Percentiles rank a stretch among this genome's conserved stretches.
phyloP scores from a whole-genome alignment of 2,113 vertebrate species.

The Crocuta crocuta region DNA sequence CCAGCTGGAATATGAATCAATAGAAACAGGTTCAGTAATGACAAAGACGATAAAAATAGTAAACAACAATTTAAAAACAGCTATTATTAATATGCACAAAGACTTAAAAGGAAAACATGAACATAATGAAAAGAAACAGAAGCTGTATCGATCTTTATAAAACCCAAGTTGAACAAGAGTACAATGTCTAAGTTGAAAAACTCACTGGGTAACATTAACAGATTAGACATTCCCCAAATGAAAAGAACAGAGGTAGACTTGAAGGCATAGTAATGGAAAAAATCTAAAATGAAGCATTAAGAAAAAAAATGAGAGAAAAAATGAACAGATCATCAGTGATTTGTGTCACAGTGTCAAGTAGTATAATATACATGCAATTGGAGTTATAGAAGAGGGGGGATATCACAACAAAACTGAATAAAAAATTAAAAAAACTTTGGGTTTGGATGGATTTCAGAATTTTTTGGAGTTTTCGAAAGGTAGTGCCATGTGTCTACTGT shows the following conservation, averaged over 20 bases:
- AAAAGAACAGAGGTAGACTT: not conserved
- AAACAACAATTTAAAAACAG: not conserved
- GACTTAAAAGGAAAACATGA: not conserved
- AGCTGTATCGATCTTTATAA: not conserved
- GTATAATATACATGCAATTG: not conserved
- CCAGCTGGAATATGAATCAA: not conserved
- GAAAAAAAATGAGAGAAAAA: not conserved
- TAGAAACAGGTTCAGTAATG: not conserved
- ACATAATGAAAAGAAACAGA: not conserved
- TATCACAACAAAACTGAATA: not conserved
- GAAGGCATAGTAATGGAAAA: not conserved
- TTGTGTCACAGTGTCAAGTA: not conserved
- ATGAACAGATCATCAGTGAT: not conserved
- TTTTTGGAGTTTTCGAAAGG: constrained; percentile 40
- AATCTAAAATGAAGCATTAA: not conserved
- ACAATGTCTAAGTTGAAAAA: constrained; percentile 4
- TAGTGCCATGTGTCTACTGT: not conserved
- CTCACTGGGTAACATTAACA: not conserved
- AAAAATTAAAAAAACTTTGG: not conserved
- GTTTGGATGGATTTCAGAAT: constrained; percentile 1
- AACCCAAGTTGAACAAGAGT: not conserved
- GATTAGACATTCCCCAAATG: not conserved
- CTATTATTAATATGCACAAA: not conserved
- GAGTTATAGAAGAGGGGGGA: not conserved
- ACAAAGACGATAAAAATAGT: constrained; percentile 19